Evolutionary conservation across 2,113 vertebrate species (phyloP), one percentile per base, ranked within the genome.

Genomic region (Cephalopterus ornatus): DNA sequence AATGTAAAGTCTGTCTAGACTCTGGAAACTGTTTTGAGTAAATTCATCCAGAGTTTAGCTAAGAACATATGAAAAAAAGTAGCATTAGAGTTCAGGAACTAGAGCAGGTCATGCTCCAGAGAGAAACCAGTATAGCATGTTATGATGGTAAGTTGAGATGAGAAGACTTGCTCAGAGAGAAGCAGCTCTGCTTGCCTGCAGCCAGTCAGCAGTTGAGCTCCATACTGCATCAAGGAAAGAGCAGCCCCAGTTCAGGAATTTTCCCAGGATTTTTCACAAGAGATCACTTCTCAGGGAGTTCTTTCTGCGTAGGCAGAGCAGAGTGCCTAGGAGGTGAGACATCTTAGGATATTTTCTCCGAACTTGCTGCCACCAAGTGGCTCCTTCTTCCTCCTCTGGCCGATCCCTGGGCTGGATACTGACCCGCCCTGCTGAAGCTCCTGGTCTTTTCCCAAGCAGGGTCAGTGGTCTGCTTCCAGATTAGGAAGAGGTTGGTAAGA

Each of bases 11-110:
- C 66, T 89, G 86, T 79, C 80, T 89, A 55, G 46, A 52, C 44
- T 78, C 92, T 89, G 35, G 56, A 89, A 89, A 77, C 41, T 35
- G 30, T 67, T 66, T 63, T 83, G 41, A 75, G 42, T 41, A 44
- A 66, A 92, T 89, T 72, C 59, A 83, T 35, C 63, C 77, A 89
- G 52, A 84, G 67, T 88, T 89, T 59, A 85, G 30, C 37, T 74
- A 74, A 79, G 53, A 92, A 70, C 16, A 61, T 28, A 71, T 65
- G 62, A 92, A 90, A 53, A 85, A 87, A 89, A 79, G 24, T 41
- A 93, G 17, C 65, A 42, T 75, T 78, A 37, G 62, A 17, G 16
- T 82, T 81, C 75, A 88, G 59, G 50, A 41, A 19, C 77, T 79
- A 37, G 39, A 97, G 39, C 23, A 39, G 33, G 39, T 61, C 71